A percentile compares a stretch with the other conserved stretches of the same genome.
Evolutionary conservation across 2,888 invertebrate species (phyloP).

Genomic region (Dusona sp.): DNA sequence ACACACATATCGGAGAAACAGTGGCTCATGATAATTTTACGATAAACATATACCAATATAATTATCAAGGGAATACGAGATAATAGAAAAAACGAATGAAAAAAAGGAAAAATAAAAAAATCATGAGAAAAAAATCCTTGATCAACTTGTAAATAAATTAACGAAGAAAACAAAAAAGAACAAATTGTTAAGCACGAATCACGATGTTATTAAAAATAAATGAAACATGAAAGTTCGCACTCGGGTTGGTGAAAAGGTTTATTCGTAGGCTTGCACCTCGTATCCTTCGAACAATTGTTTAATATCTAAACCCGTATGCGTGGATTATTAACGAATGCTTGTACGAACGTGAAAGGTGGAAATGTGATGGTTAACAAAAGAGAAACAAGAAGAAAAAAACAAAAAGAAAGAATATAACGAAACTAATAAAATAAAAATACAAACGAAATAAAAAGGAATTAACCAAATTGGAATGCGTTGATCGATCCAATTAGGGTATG

Average conservation of each 20-base stretch:
- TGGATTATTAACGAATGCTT: constrained; percentile 36
- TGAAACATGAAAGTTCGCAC: constrained; percentile 78
- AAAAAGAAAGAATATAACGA: constrained; percentile 10
- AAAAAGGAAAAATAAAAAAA: not conserved
- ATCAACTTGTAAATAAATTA: constrained; percentile 62
- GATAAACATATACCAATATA: constrained; percentile 31
- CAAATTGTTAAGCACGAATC: constrained; percentile 81
- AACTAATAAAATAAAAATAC: constrained; percentile 22
- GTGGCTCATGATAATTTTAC: constrained; percentile 54
- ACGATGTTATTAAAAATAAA: constrained; percentile 80
- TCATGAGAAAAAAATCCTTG: constrained; percentile 36
- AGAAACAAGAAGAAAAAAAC: not conserved
- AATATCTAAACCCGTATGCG: constrained; percentile 64
- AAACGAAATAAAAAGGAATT: constrained; percentile 54
- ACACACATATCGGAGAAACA: constrained; percentile 56
- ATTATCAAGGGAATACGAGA: constrained; percentile 49
- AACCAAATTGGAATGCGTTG: constrained; percentile 73
- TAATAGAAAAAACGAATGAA: constrained; percentile 23
- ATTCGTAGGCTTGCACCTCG: constrained; percentile 82
- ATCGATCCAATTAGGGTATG: constrained; percentile 82
- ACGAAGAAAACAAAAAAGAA: constrained; percentile 60
- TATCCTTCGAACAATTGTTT: constrained; percentile 66
- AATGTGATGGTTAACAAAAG: constrained; percentile 38
- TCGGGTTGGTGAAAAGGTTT: constrained; percentile 82
- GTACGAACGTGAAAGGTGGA: constrained; percentile 26